phyloP scores from a whole-genome alignment of 2,113 vertebrate genomes.

The Peromyscus polionotus region DNA sequence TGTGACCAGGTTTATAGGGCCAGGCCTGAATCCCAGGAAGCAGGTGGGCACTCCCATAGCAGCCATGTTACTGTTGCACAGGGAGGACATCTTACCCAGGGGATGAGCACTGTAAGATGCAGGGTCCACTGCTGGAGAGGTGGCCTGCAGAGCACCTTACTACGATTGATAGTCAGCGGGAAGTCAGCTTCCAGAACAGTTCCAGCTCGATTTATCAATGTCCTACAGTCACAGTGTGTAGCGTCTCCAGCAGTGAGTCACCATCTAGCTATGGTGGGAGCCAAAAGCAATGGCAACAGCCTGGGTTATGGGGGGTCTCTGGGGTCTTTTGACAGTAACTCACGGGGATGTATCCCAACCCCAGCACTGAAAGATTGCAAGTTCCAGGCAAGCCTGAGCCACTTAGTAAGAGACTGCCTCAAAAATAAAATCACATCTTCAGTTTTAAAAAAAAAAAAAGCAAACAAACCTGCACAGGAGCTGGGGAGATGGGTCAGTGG shows the following conservation, averaged over 20 bases:
- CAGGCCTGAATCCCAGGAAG: not conserved
- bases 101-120: no score
- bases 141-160: no score
- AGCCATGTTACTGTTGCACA: not conserved
- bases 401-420: not conserved
- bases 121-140: not conserved
- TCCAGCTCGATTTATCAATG: not conserved
- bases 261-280: not conserved
- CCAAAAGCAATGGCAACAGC: not conserved
- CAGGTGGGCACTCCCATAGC: not conserved
- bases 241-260: not conserved
- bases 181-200: not conserved
- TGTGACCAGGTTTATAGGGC: not conserved
- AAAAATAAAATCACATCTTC: not conserved
- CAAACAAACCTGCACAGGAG: not conserved
- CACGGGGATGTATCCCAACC: no score
- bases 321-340: not conserved
- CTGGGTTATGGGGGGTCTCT: not conserved
- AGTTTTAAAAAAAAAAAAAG: not conserved
- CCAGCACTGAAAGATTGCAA: not conserved
- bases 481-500: no score
- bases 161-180: not conserved
- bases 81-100: not conserved
- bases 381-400: not conserved
- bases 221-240: no score